Base-by-base conservation (phyloP, 2,888 invertebrate species). In the Callyntrura guangdongensis region DNA sequence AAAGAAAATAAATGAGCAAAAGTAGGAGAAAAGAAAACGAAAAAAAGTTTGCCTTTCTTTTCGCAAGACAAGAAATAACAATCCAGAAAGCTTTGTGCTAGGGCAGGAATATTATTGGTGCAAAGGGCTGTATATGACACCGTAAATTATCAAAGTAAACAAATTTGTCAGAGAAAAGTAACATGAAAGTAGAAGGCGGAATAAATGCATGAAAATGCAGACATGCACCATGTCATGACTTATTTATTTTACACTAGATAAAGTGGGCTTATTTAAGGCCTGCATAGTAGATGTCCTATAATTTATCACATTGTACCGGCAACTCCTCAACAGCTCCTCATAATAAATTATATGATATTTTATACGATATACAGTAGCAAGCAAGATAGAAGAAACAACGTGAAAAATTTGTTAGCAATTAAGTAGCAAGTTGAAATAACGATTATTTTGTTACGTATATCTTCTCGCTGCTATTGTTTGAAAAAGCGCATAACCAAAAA, bases 1-100 rank as follows among this genome's bases (percentile, higher is more conserved):
- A 59, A 82, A 61, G 27, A 82, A 82, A 82, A 36, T 82, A 82
- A 82, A 86, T 36, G 56, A 90, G 67, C 45, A 72, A 82, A 36
- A 79, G 56, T 56, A 53, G 11, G 27, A 56, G 36, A 36, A 36
- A 36, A 36, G 22, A 49, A 49, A 56, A 9, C 36, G 36, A 56
- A 56, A 53, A 49, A 49, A 56, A 9, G 2, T 79, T 27, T 25
- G n/a, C 5, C 25, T 36, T 36, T 36, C 6, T 36, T 36, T 36
- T 36, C 36, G 36, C 36, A 36, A 36, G 36, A 36, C 36, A 25
- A 56, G 27, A 2, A 27, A 77, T 64, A 88, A 56, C 77, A 69
- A 69, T 47, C n/a, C 20, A 1, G 36, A 69, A 84, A 45, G 17
- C 69, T 53, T 84, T 84, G 72, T 84, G 25, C 53, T 53, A 84